phyloP scores from a whole-genome alignment of 2,797 vertebrate genomes.

The Gallinago stenura region DNA sequence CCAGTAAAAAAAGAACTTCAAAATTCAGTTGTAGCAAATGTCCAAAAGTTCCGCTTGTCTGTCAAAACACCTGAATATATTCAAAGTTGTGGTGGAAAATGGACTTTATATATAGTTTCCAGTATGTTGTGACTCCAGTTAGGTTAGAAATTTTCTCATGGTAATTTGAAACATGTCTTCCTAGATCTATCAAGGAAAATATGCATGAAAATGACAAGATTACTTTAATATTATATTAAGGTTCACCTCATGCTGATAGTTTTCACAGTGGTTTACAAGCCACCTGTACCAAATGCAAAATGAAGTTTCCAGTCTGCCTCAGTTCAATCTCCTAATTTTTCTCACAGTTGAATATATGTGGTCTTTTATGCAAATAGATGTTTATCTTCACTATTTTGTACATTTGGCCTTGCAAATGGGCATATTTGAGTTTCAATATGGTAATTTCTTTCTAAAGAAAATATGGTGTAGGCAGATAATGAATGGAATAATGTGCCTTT shows the following conservation, averaged over 20 bases:
- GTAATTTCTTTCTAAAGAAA: constrained; percentile 40
- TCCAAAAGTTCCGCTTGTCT: background rate
- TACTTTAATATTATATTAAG: background rate
- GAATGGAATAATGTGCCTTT: background rate
- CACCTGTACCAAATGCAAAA: background rate
- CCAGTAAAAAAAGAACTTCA: background rate
- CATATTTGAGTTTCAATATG: constrained; percentile 1
- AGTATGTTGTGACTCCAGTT: background rate
- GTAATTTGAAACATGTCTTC: background rate
- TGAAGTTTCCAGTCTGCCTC: background rate
- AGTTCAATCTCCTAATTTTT: background rate
- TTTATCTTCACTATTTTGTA: constrained; percentile 4
- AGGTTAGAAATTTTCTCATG: background rate
- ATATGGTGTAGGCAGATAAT: constrained; percentile 14
- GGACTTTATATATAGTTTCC: background rate
- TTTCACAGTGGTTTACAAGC: background rate
- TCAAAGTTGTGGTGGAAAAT: background rate
- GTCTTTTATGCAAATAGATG: constrained; percentile 21
- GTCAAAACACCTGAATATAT: background rate
- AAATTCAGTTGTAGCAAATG: background rate
- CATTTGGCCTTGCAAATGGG: background rate
- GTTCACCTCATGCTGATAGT: background rate
- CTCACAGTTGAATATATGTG: background rate
- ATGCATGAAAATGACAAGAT: background rate
- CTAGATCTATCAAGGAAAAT: background rate